Percentiles rank a stretch among this genome's conserved stretches.
Conservation (phyloP, 2,797 vertebrate species). For the Crenichthys baileyi region DNA sequence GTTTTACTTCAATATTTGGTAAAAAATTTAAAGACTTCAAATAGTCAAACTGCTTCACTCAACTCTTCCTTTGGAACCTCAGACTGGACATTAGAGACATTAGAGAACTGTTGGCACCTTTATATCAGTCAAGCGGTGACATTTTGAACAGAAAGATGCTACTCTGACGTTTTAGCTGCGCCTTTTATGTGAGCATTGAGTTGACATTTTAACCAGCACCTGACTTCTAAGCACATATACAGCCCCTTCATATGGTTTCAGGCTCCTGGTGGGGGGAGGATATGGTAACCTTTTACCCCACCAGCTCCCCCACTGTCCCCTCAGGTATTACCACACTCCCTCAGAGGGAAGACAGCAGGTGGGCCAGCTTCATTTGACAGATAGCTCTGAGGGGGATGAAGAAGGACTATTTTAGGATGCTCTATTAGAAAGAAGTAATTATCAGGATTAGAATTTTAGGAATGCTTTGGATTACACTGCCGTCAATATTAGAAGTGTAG, state of each 20-base stretch:
- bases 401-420: slow-evolving; percentile 23
- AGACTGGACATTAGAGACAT: slow-evolving; percentile 34
- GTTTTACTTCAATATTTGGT: neutral
- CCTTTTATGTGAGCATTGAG: slow-evolving; percentile 44
- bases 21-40: neutral
- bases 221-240: slow-evolving; percentile 33
- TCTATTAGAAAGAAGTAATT: slow-evolving; percentile 21
- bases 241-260: slow-evolving; percentile 31
- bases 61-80: slow-evolving; percentile 26
- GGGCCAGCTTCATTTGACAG: slow-evolving; percentile 41
- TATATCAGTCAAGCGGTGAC: slow-evolving; percentile 38
- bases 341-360: slow-evolving; percentile 25
- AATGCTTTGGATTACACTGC: neutral
- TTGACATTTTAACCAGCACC: slow-evolving; percentile 60
- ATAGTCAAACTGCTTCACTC: neutral
- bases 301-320: slow-evolving; percentile 41
- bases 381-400: slow-evolving; percentile 11
- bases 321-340: slow-evolving; percentile 40
- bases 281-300: slow-evolving; percentile 71
- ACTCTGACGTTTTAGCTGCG: slow-evolving; percentile 16
- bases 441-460: neutral
- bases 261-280: slow-evolving; percentile 56
- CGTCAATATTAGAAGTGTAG: neutral
- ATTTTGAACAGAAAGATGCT: slow-evolving; percentile 53
- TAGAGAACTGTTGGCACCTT: slow-evolving; percentile 27